Evolutionary conservation across 2,888 invertebrate species (phyloP).

Genomic region (Chymomyza amoena): DNA sequence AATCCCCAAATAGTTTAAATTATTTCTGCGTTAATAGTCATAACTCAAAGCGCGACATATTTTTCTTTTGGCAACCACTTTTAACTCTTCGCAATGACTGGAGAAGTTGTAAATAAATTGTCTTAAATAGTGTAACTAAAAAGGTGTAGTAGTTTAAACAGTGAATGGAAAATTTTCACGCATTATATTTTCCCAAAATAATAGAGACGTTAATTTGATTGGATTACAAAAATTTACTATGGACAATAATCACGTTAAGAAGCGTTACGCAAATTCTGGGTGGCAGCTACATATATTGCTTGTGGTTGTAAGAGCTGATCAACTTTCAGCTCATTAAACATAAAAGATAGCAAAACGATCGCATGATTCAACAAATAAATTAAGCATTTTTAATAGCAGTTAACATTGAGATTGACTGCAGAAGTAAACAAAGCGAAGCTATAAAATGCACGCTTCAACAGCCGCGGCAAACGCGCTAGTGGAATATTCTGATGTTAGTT

Average conservation of each 20-base stretch:
- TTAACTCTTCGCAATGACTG: not conserved
- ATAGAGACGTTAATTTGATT: not conserved
- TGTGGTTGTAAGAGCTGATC: not conserved
- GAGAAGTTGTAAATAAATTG: slow-evolving; percentile 54
- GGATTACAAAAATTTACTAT: slow-evolving; percentile 5
- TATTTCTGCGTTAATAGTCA: slow-evolving; percentile 6
- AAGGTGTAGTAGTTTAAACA: not conserved
- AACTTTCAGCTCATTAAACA: slow-evolving; percentile 33
- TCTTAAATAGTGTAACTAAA: not conserved
- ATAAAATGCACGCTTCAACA: slow-evolving; percentile 63
- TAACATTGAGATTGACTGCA: not conserved
- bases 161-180: not conserved
- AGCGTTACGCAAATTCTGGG: slow-evolving; percentile 27
- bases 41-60: slow-evolving; percentile 22
- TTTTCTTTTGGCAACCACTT: slow-evolving; percentile 27
- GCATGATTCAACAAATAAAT: not conserved
- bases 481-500: slow-evolving; percentile 95
- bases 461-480: slow-evolving; percentile 67
- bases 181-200: not conserved
- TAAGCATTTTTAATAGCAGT: not conserved
- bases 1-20: not conserved
- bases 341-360: not conserved
- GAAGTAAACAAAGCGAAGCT: slow-evolving; percentile 7
- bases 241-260: slow-evolving; percentile 10
- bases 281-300: slow-evolving; percentile 18